Evolutionary conservation across 1,140 invertebrate genomes (phyloP).

Genomic region (Drosophila lowei): DNA sequence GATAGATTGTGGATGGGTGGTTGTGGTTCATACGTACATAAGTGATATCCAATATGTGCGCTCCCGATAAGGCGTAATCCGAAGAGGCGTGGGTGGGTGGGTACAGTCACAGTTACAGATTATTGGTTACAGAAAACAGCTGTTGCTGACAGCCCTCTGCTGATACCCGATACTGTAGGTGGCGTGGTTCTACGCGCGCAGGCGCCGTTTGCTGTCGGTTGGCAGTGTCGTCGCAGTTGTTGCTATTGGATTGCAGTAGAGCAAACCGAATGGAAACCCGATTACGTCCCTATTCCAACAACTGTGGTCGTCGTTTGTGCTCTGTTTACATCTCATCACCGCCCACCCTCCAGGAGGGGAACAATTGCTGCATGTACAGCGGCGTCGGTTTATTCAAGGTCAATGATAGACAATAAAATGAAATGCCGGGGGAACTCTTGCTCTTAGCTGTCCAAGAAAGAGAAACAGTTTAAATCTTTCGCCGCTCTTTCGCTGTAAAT

Average conservation of each 20-base stretch:
- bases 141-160: slow-evolving; percentile 16
- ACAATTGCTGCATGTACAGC: slow-evolving; percentile 9
- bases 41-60: not conserved
- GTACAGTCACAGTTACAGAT: slow-evolving; percentile 9
- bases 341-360: not conserved
- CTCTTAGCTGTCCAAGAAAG: slow-evolving; percentile 13
- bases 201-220: slow-evolving; percentile 20
- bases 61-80: slow-evolving; percentile 25
- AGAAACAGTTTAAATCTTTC: too few species aligned
- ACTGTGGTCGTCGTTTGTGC: slow-evolving; percentile 32
- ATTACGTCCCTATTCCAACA: slow-evolving; percentile 8
- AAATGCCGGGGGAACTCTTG: not conserved
- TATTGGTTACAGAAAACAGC: slow-evolving; percentile 40
- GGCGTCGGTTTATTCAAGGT: slow-evolving; percentile 26
- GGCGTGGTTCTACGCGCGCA: slow-evolving; percentile 40
- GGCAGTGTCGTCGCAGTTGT: not conserved
- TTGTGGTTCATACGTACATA: not conserved
- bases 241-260: slow-evolving; percentile 13
- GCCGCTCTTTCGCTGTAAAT: not conserved
- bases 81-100: slow-evolving; percentile 18
- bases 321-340: slow-evolving; percentile 21
- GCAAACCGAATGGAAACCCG: slow-evolving; percentile 21
- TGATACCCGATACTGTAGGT: slow-evolving; percentile 30
- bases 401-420: slow-evolving; percentile 38
- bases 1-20: not conserved